A percentile compares a stretch with the other conserved stretches of the same genome.
Evolutionary conservation across 2,113 vertebrate species (phyloP).

Genomic region (Macaca nemestrina): DNA sequence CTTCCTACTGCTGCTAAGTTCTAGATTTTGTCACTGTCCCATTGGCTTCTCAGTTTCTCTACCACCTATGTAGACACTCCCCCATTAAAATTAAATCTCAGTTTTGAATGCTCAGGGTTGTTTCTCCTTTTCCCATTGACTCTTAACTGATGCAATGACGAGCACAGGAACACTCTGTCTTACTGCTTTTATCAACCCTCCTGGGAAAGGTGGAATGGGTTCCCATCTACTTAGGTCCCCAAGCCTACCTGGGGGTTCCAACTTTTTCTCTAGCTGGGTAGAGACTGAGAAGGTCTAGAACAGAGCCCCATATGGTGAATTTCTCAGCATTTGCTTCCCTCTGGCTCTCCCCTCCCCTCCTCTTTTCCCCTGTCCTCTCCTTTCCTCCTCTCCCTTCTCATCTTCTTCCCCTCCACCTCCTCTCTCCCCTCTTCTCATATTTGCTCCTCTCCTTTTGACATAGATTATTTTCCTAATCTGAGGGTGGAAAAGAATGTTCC

Average conservation of each 20-base stretch:
- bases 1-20: not conserved
- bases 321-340: not conserved
- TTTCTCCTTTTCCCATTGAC: constrained; percentile 31
- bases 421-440: not conserved
- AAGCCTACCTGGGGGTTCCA: not conserved
- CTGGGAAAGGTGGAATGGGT: not conserved
- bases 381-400: no score
- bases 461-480: constrained; percentile 13
- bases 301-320: no score
- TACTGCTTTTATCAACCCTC: not conserved
- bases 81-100: not conserved
- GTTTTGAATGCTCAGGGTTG: not conserved
- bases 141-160: not conserved
- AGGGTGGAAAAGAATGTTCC: constrained; percentile 8
- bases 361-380: fast-evolving
- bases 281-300: not conserved
- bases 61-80: not conserved
- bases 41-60: not conserved
- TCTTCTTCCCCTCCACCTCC: not conserved
- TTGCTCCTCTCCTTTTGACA: not conserved
- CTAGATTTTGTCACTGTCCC: not conserved
- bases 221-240: not conserved
- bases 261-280: not conserved
- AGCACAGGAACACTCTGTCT: not conserved
- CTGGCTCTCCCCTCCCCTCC: not conserved